phyloP scores from a whole-genome alignment of 2,888 invertebrate genomes.

The Malthinus flaveolus region DNA sequence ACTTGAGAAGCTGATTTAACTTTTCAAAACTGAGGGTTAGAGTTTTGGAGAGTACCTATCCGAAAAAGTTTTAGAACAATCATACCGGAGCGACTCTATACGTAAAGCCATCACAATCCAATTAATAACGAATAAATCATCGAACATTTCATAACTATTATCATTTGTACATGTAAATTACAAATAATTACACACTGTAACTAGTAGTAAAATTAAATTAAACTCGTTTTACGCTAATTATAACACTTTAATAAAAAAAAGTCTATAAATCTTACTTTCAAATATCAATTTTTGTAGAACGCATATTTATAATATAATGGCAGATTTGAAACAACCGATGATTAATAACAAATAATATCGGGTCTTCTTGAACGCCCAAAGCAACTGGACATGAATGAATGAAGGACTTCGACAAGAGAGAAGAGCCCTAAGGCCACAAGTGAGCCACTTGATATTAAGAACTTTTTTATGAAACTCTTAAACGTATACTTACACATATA shows the following conservation, averaged over 20 bases:
- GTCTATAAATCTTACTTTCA: conserved; percentile 1
- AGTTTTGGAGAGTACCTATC: too few species aligned
- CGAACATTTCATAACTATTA: too few species aligned
- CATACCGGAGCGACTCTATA: too few species aligned
- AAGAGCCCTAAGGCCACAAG: conserved; percentile 40
- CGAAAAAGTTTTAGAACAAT: too few species aligned
- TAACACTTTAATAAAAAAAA: neutral
- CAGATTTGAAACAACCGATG: conserved; percentile 26
- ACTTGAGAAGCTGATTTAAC: too few species aligned
- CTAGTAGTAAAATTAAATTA: neutral
- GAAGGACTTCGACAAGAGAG: conserved; percentile 40
- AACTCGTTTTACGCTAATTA: neutral
- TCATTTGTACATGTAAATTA: too few species aligned
- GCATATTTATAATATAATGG: conserved; percentile 10
- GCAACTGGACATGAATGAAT: conserved; percentile 31
- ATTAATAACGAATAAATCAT: too few species aligned
- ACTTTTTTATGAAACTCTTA: conserved; percentile 32
- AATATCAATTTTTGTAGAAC: neutral
- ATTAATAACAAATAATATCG: conserved; percentile 32
- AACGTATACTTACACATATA: neutral
- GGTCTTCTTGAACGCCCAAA: conserved; percentile 30
- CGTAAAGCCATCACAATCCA: too few species aligned
- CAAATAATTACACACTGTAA: too few species aligned
- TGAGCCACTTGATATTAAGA: conserved; percentile 45
- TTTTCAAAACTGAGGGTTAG: too few species aligned